Percentiles rank a stretch among this genome's conserved stretches.
Conservation (phyloP, 2,797 vertebrate species). For the Tarsius wallacei region DNA sequence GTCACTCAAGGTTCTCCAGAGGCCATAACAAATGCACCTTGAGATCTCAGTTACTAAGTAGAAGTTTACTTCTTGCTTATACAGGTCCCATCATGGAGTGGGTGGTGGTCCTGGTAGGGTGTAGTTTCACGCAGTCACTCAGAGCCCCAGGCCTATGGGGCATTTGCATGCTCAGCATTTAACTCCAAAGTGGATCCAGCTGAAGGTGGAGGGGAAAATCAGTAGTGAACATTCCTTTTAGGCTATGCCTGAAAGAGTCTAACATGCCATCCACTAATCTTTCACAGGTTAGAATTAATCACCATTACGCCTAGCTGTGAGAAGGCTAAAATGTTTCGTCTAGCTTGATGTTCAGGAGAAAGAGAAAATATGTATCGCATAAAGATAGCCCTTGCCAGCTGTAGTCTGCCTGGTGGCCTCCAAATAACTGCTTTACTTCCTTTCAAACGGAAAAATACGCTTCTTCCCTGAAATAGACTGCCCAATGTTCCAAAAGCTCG, state of each 20-base stretch:
- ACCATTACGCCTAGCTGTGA: background rate
- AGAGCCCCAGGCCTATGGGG: background rate
- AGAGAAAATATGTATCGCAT: background rate
- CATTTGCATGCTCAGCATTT: background rate
- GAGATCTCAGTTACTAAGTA: background rate
- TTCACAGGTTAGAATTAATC: background rate
- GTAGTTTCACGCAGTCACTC: background rate
- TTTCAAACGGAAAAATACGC: background rate
- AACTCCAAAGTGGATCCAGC: background rate
- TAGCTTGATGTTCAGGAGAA: background rate
- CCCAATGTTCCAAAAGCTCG: background rate
- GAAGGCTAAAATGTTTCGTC: background rate
- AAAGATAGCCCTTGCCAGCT: background rate
- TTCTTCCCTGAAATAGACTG: background rate
- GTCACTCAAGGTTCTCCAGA: background rate
- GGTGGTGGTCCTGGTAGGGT: background rate
- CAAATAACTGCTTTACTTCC: background rate
- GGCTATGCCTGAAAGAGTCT: background rate
- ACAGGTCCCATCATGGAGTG: background rate
- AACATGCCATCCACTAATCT: background rate
- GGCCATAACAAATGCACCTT: background rate
- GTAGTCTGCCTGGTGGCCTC: background rate
- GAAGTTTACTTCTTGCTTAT: background rate
- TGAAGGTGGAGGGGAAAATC: background rate
- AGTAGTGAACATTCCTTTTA: background rate